Evolutionary conservation across 2,113 vertebrate genomes (phyloP).

Genomic region (Austrofundulus limnaeus): DNA sequence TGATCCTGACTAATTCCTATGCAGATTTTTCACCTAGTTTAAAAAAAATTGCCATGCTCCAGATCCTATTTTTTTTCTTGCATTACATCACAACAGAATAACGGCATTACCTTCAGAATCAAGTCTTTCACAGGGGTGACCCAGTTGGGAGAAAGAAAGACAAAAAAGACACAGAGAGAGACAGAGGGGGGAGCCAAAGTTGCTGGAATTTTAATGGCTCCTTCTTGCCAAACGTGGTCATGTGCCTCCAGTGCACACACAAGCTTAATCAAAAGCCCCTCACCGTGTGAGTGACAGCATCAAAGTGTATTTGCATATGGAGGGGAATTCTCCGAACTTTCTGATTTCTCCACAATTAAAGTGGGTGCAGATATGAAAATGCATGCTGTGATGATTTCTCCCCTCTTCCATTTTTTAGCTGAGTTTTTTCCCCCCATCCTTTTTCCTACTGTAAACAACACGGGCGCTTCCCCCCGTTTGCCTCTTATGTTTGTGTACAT

Average conservation of each 20-base stretch:
- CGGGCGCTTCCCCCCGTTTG: conserved; percentile 28
- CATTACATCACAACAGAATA: conserved; percentile 22
- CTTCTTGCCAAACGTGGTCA: conserved; percentile 58
- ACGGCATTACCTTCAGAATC: conserved; percentile 27
- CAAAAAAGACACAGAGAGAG: conserved; percentile 38
- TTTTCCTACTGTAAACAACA: conserved; percentile 56
- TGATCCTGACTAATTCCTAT: too few species aligned
- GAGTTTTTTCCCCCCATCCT: background rate
- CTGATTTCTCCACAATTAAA: conserved; percentile 71
- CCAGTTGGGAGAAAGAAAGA: conserved; percentile 42
- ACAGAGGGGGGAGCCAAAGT: conserved; percentile 46
- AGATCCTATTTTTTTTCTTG: too few species aligned
- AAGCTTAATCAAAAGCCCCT: conserved; percentile 67
- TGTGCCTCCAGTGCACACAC: conserved; percentile 48
- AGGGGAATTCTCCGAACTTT: conserved; percentile 57
- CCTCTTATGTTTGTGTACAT: conserved; percentile 69
- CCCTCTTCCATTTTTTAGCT: background rate
- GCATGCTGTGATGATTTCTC: conserved; percentile 54
- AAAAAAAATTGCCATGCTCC: background rate
- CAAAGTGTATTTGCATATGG: conserved; percentile 62
- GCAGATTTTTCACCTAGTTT: background rate
- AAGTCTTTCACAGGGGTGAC: conserved; percentile 42
- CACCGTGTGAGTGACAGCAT: conserved; percentile 68
- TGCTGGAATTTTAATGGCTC: conserved; percentile 56
- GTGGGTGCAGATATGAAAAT: conserved; percentile 44